Conservation (phyloP, 2,888 invertebrate species). For the Sussaba pulchella region DNA sequence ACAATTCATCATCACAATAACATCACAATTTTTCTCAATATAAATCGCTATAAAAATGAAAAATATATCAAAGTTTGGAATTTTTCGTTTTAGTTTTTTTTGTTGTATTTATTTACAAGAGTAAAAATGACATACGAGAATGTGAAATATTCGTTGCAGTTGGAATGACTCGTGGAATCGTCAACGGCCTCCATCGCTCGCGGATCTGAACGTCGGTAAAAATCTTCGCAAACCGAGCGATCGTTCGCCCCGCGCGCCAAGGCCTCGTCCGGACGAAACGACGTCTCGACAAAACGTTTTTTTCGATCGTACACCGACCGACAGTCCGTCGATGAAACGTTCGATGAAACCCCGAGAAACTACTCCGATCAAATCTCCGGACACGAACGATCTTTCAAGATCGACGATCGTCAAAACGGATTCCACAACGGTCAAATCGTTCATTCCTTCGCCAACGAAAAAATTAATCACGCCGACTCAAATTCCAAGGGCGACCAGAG, state of each 20-base stretch:
- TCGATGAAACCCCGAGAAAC: slow-evolving; percentile 62
- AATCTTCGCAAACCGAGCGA: slow-evolving; percentile 72
- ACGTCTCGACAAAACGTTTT: slow-evolving; percentile 62
- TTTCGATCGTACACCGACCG: slow-evolving; percentile 61
- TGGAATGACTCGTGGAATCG: slow-evolving; percentile 82
- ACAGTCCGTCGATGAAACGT: slow-evolving; percentile 61
- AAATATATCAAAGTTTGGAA: too few relatives aligned
- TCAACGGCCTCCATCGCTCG: slow-evolving; percentile 75
- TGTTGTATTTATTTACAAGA: not conserved
- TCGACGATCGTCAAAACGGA: slow-evolving; percentile 62
- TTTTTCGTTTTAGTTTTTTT: too few relatives aligned
- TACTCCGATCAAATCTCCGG: slow-evolving; percentile 59
- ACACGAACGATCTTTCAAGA: slow-evolving; percentile 59
- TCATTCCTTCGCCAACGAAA: slow-evolving; percentile 73
- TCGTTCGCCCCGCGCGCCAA: slow-evolving; percentile 72
- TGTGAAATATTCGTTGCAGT: slow-evolving; percentile 73
- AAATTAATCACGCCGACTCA: slow-evolving; percentile 74
- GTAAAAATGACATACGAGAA: slow-evolving; percentile 24
- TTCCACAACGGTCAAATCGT: slow-evolving; percentile 68
- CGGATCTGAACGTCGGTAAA: slow-evolving; percentile 72
- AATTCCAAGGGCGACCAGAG: slow-evolving; percentile 78
- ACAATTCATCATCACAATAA: too few relatives aligned
- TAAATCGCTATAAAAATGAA: too few relatives aligned
- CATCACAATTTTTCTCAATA: too few relatives aligned
- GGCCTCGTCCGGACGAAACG: slow-evolving; percentile 73